Evolutionary conservation across 2,888 invertebrate species (phyloP), one percentile per base, ranked within the genome.

Genomic region (Andrena trimmerana): DNA sequence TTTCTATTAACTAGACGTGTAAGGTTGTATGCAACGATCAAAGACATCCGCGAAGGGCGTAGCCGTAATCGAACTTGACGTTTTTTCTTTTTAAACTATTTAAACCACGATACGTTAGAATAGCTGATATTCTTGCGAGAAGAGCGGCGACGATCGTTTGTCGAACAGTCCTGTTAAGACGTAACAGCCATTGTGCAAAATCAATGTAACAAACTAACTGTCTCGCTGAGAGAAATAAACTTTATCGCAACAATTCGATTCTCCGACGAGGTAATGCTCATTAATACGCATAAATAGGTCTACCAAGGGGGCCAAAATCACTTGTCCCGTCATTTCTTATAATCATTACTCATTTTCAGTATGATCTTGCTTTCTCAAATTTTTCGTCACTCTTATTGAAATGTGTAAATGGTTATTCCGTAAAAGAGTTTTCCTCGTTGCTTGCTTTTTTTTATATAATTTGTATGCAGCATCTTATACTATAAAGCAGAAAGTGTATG

Each of bases 1-100:
- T 91, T 91, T 91, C 83, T 88, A 90, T 42, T 90, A 85, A 89
- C 80, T 88, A 88, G 82, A 77, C 57, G 20, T 71, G 74, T 90
- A 90, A 88, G 81, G 50, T 82, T 82, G 78, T 86, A 89, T 89
- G 89, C 89, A 91, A 91, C 90, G 90, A 91, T 90, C 78, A 90
- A 88, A 87, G 80, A 81, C 78, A 86, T 87, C 76, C 69, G 69
- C 57, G 81, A 81, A 81, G 75, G 63, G 73, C 33, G 50, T 83
- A 88, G 70, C 52, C 52, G 33, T 72, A 86, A 76, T 33, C 62
- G 52, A 81, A 24, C 54, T 54, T 24, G 54, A 85, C 59, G 78
- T 82, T 78, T 75, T 72, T 84, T 89, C 84, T 84, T 89, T 85
- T 82, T 72, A 73, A 86, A 77, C 67, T 86, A 86, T 89, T 87